A percentile compares a stretch with the other conserved stretches of the same genome.
Evolutionary conservation across 2,888 invertebrate genomes (phyloP).

Genomic region (Eupeodes luniger): DNA sequence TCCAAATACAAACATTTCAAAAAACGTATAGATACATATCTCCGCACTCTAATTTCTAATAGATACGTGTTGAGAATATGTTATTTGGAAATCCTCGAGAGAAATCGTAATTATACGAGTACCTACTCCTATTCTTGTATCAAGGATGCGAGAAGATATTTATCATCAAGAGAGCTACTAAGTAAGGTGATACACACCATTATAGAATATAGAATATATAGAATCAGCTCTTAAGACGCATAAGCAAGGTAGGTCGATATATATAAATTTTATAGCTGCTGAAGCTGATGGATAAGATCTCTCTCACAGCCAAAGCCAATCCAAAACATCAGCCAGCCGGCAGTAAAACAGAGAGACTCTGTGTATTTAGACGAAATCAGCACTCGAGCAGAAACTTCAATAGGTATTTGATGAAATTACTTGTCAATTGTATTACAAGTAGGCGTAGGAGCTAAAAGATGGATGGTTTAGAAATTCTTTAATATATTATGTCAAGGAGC

Average conservation of each 20-base stretch:
- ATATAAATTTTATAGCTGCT: neutral
- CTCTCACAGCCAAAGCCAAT: neutral
- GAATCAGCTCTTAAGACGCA: neutral
- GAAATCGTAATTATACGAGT: constrained; percentile 47
- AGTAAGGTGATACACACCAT: constrained; percentile 51
- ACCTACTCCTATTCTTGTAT: constrained; percentile 16
- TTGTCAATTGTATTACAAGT: constrained; percentile 54
- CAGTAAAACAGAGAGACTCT: neutral
- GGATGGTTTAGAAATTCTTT: constrained; percentile 24
- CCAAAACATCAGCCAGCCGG: neutral
- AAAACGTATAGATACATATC: neutral
- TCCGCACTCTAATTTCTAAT: constrained; percentile 23
- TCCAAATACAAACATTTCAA: constrained; percentile 10
- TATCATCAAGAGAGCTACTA: constrained; percentile 41
- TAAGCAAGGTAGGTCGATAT: too few relatives aligned
- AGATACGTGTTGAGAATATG: constrained; percentile 68
- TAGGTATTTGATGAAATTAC: constrained; percentile 44
- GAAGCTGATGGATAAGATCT: constrained; percentile 7
- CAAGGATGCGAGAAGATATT: constrained; percentile 51
- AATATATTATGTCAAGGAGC: constrained; percentile 18
- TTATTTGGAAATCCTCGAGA: constrained; percentile 43
- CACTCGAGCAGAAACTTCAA: constrained; percentile 61
- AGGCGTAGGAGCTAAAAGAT: constrained; percentile 18
- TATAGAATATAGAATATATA: neutral
- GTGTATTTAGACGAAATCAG: constrained; percentile 23